Conservation (phyloP, 2,797 vertebrate genomes). For the Pachyuromys duprasi region DNA sequence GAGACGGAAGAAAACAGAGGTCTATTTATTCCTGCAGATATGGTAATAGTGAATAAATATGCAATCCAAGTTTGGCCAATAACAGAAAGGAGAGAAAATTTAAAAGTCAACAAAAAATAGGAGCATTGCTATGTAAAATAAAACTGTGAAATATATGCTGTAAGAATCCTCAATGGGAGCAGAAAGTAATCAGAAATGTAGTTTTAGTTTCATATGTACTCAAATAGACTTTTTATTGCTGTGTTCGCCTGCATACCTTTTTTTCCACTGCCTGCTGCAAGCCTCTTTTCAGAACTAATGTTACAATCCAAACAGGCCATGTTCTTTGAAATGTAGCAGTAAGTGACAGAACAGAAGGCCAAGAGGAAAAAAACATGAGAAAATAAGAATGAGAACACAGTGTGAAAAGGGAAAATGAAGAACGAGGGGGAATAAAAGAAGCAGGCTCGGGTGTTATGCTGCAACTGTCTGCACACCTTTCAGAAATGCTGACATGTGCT, state of each 20-base stretch:
- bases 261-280: background rate
- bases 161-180: background rate
- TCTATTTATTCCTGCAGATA: background rate
- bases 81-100: constrained; percentile 40
- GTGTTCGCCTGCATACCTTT: background rate
- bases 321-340: constrained; percentile 15
- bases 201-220: background rate
- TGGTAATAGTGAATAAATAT: constrained; percentile 1
- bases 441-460: background rate
- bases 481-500: background rate
- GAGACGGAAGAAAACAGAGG: background rate
- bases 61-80: background rate
- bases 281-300: background rate
- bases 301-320: background rate
- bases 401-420: background rate
- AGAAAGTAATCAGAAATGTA: background rate
- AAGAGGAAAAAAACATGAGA: constrained; percentile 34
- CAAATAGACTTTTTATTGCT: background rate
- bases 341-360: constrained; percentile 10
- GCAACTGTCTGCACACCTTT: background rate
- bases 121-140: constrained; percentile 5
- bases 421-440: background rate
- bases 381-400: constrained; percentile 28
- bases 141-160: background rate
- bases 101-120: constrained; percentile 28